phyloP scores from a whole-genome alignment of 2,113 vertebrate species.

The Ciconia maguari region DNA sequence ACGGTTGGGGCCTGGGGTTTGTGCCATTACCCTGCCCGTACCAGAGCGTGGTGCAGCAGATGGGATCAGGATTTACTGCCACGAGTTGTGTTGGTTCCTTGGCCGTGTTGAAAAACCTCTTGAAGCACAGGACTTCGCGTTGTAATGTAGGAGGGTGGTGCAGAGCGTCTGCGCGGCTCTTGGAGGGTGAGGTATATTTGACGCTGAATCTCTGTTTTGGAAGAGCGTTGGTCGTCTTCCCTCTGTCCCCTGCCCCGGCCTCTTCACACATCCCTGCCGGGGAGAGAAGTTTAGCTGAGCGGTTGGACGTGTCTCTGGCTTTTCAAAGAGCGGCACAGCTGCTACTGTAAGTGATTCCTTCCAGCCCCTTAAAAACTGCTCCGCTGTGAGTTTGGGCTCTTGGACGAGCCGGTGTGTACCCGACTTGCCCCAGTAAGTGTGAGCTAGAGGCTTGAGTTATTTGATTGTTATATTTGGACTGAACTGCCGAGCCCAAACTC shows the following conservation, averaged over 20 bases:
- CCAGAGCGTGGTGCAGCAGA: fast-evolving
- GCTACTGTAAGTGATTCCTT: slow-evolving; percentile 20
- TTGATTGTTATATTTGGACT: fast-evolving
- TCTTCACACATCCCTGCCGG: not conserved
- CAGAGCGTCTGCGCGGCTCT: fast-evolving
- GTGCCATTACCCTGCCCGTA: not conserved
- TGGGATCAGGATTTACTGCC: not conserved
- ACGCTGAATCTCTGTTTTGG: not conserved
- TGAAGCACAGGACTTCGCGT: fast-evolving
- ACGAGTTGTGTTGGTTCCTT: not conserved
- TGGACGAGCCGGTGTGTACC: fast-evolving
- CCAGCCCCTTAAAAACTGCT: not conserved
- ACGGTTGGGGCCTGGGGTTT: not conserved
- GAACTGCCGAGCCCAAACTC: not conserved
- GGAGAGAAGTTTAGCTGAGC: not conserved
- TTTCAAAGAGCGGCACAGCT: slow-evolving; percentile 12
- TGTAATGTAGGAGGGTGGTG: fast-evolving
- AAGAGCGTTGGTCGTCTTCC: not conserved
- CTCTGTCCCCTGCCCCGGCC: slow-evolving; percentile 5
- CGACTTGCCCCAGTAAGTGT: fast-evolving
- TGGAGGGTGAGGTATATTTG: not conserved
- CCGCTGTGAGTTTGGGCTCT: not conserved
- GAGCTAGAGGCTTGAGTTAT: not conserved
- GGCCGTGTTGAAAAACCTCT: fast-evolving
- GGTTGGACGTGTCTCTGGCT: not conserved